Evolutionary conservation across 2,113 vertebrate species (phyloP).

Genomic region (Trachemys scripta): DNA sequence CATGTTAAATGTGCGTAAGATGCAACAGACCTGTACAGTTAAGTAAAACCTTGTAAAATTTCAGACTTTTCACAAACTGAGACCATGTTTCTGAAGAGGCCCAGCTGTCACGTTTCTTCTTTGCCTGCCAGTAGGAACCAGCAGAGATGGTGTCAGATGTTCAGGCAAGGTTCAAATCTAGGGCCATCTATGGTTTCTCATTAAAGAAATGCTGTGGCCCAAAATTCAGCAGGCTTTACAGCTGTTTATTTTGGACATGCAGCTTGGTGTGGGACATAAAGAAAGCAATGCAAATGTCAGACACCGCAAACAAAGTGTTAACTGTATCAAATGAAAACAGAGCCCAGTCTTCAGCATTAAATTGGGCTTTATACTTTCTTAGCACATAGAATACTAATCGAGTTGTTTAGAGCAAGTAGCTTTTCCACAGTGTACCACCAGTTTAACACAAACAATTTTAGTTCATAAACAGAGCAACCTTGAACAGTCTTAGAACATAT

Average conservation of each 20-base stretch:
- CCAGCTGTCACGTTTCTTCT: not conserved
- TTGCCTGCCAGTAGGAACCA: not conserved
- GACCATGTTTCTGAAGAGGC: not conserved
- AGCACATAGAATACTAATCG: not conserved
- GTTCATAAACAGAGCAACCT: not conserved
- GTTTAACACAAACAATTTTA: not conserved
- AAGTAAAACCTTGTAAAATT: not conserved
- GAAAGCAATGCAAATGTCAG: not conserved
- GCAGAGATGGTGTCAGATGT: not conserved
- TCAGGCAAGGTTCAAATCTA: not conserved
- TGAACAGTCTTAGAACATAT: not conserved
- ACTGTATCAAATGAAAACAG: not conserved
- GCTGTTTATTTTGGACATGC: not conserved
- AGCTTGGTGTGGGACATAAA: accelerated
- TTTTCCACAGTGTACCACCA: not conserved
- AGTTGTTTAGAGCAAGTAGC: not conserved
- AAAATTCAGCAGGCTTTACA: not conserved
- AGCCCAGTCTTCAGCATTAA: not conserved
- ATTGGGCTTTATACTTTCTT: not conserved
- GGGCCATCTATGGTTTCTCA: not conserved
- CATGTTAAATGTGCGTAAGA: no score
- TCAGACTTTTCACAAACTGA: not conserved
- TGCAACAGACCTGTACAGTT: not conserved
- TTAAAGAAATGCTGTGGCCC: not conserved
- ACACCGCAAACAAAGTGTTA: not conserved